A percentile compares a stretch with the other conserved stretches of the same genome.
phyloP scores from a whole-genome alignment of 2,113 vertebrate species.

The Larimichthys crocea region DNA sequence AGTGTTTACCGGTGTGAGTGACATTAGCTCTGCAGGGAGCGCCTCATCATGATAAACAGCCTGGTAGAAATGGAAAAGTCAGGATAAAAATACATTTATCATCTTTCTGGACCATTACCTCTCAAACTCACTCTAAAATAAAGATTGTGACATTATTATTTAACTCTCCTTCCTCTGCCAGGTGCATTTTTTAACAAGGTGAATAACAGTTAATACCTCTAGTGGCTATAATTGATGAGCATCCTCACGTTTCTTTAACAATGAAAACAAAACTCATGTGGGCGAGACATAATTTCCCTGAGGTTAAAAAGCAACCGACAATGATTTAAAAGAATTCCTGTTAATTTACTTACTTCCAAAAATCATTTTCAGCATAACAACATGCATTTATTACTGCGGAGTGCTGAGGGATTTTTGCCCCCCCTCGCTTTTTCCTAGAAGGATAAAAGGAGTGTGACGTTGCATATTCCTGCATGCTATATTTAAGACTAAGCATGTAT shows the following conservation, averaged over 20 bases:
- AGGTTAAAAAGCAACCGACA: conserved; percentile 53
- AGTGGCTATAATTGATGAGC: conserved; percentile 34
- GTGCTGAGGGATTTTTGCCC: conserved; percentile 2
- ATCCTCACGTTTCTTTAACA: conserved; percentile 39
- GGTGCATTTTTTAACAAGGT: conserved; percentile 37
- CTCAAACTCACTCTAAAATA: conserved; percentile 45
- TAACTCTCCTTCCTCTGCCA: conserved; percentile 2
- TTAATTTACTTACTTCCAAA: conserved; percentile 54
- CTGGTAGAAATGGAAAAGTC: conserved; percentile 23
- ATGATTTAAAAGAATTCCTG: conserved; percentile 50
- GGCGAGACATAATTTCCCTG: conserved; percentile 36
- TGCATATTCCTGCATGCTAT: conserved; percentile 35
- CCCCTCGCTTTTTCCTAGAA: not conserved
- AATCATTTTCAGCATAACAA: conserved; percentile 43
- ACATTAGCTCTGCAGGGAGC: conserved; percentile 54
- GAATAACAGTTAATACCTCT: conserved; percentile 39
- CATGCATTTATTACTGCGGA: conserved; percentile 27
- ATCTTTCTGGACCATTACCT: conserved; percentile 55
- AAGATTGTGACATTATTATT: conserved; percentile 38
- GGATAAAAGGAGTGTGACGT: conserved; percentile 33
- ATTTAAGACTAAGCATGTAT: conserved; percentile 40
- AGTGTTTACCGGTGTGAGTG: conserved; percentile 52
- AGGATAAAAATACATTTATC: conserved; percentile 52
- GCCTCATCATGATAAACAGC: conserved; percentile 59
- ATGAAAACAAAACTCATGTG: conserved; percentile 45